A percentile compares a stretch with the other conserved stretches of the same genome.
Conservation (phyloP, 2,888 invertebrate genomes). For the Pyrochroa serraticornis region DNA sequence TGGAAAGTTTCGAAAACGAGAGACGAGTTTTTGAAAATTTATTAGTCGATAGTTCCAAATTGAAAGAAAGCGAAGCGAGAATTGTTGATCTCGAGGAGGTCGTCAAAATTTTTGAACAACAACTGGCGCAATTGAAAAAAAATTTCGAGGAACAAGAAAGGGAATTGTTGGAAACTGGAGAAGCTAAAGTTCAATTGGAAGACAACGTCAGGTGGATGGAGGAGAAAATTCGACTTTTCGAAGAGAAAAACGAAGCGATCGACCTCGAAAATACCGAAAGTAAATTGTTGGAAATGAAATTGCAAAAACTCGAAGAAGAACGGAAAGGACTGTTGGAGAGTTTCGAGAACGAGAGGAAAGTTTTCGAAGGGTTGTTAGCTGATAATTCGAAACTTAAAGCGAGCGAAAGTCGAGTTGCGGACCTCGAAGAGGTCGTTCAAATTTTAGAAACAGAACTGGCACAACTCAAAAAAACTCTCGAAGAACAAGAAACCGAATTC, state of each 20-base stretch:
- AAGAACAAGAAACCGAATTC: conserved; percentile 3
- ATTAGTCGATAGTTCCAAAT: not conserved
- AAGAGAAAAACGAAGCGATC: not conserved
- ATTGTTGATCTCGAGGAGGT: too few species aligned
- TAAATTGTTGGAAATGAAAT: conserved; percentile 7
- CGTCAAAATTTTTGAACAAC: too few species aligned
- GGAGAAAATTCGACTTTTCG: not conserved
- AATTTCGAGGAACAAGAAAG: too few species aligned
- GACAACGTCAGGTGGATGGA: not conserved
- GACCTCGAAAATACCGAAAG: conserved; percentile 2
- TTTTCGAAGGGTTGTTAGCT: too few species aligned
- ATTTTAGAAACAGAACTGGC: conserved; percentile 20
- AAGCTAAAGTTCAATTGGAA: not conserved
- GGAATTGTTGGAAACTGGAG: not conserved
- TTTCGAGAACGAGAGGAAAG: too few species aligned
- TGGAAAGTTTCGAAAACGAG: conserved; percentile 34
- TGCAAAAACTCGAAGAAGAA: conserved; percentile 8
- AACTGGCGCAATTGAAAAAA: too few species aligned
- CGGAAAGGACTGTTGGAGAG: conserved; percentile 9
- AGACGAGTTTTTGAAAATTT: conserved; percentile 16
- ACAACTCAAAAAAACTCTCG: conserved; percentile 28
- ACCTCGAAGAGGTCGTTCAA: not conserved
- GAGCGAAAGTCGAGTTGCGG: too few species aligned
- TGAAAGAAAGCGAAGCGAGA: conserved; percentile 1
- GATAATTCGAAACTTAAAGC: too few species aligned